These are phyloP conservation scores for Drosophila phalerata DNA, from an alignment of 2,888 invertebrate species.

Conservation along the genomic window DNA sequence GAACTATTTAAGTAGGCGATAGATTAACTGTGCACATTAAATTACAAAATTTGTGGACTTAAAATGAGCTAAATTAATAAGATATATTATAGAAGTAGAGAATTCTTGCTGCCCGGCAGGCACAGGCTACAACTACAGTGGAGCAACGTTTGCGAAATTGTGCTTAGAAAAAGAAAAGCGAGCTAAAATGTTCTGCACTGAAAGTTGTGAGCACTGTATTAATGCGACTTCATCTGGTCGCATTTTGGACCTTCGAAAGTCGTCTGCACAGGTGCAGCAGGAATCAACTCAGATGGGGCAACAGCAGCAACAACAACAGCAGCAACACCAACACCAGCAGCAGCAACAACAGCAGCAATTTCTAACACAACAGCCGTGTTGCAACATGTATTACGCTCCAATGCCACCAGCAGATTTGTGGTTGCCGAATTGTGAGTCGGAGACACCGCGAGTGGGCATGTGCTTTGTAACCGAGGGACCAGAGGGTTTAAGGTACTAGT, in stretches of 20 bases:
- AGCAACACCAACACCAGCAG: not conserved
- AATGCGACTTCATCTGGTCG: conserved; percentile 46
- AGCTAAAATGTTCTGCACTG: conserved; percentile 59
- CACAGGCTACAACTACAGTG: conserved; percentile 21
- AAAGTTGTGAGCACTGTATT: conserved; percentile 55
- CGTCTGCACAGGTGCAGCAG: conserved; percentile 1
- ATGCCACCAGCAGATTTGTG: conserved; percentile 18
- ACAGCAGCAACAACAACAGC: conserved; percentile 11
- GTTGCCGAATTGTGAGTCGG: conserved; percentile 13
- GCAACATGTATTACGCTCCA: conserved; percentile 22
- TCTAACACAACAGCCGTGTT: not conserved
- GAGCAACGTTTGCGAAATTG: conserved; percentile 8
- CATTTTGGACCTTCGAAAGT: conserved; percentile 4
- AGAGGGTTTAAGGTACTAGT: conserved; percentile 57
- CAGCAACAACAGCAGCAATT: not conserved
- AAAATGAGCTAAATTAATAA: conserved; percentile 37
- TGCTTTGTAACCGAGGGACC: conserved; percentile 64
- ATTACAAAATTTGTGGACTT: not conserved
- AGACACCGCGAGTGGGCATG: conserved; percentile 44
- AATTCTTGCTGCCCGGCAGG: conserved; percentile 18
- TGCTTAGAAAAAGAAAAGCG: not conserved
- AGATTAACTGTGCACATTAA: not conserved
- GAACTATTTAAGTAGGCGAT: conserved; percentile 26
- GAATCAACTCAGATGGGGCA: not conserved
- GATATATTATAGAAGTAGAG: not conserved